Evolutionary conservation across 2,113 vertebrate species (phyloP).

Genomic region (Chloropsis cyanopogon): DNA sequence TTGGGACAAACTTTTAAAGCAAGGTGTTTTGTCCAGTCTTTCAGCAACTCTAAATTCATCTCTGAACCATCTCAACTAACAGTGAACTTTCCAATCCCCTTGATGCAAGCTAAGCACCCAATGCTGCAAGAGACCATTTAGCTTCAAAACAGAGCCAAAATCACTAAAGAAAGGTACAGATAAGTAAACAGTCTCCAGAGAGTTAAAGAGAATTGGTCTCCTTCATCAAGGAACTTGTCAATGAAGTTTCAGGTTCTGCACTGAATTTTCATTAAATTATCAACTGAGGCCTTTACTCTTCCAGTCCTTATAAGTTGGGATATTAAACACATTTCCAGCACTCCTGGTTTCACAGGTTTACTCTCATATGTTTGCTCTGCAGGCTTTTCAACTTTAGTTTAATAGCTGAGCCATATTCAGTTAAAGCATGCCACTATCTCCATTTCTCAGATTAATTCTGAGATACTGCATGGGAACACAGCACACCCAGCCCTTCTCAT

Average conservation of each 20-base stretch:
- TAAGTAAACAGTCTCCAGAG: not conserved
- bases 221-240: not conserved
- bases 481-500: not conserved
- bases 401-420: not conserved
- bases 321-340: not conserved
- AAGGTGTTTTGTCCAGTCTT: not conserved
- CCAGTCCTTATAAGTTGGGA: not conserved
- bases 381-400: not conserved
- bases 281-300: not conserved
- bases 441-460: not conserved
- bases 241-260: not conserved
- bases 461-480: not conserved
- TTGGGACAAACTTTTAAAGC: not conserved
- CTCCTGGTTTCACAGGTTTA: not conserved
- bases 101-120: not conserved
- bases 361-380: not conserved
- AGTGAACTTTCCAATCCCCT: constrained; percentile 16
- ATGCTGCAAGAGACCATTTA: not conserved
- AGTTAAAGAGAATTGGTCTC: not conserved
- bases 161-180: not conserved
- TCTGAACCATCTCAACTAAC: constrained; percentile 64
- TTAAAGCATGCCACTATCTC: not conserved
- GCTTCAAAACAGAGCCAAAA: constrained; percentile 30
- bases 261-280: not conserved
- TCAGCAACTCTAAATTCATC: constrained; percentile 46